phyloP scores from a whole-genome alignment of 2,888 invertebrate genomes.

The Graphium colonna region DNA sequence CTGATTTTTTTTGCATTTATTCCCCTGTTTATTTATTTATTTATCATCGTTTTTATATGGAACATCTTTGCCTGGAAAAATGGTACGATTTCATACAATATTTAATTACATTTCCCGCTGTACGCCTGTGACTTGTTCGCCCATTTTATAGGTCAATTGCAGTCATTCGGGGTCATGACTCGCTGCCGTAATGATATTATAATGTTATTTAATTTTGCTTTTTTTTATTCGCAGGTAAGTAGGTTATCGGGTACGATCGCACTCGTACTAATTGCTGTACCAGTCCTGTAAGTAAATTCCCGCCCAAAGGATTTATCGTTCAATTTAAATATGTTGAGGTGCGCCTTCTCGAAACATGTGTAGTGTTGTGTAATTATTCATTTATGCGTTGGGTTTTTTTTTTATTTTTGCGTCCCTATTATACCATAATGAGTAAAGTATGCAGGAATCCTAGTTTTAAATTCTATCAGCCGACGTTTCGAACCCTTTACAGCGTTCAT shows the following conservation, averaged over 20 bases:
- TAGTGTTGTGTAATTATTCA: not conserved
- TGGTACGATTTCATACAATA: too few species aligned
- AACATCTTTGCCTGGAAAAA: too few species aligned
- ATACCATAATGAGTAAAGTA: not conserved
- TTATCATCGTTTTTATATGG: too few species aligned
- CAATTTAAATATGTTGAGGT: constrained; percentile 2
- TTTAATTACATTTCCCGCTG: constrained; percentile 26
- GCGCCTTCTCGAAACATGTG: constrained; percentile 4
- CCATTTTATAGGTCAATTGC: constrained; percentile 52
- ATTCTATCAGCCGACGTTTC: too few species aligned
- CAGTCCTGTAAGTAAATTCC: constrained; percentile 13
- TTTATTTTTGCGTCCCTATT: not conserved
- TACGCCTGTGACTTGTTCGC: constrained; percentile 34
- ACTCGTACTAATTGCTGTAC: constrained; percentile 12
- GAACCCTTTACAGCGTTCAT: too few species aligned
- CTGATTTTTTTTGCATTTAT: too few species aligned
- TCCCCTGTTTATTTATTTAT: too few species aligned
- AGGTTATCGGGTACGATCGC: constrained; percentile 40
- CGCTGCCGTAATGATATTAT: constrained; percentile 66
- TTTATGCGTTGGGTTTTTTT: not conserved
- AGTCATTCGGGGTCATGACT: constrained; percentile 56
- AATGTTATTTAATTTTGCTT: constrained; percentile 66
- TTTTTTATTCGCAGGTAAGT: constrained; percentile 69
- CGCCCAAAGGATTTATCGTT: constrained; percentile 17
- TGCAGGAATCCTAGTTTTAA: too few species aligned